phyloP scores from a whole-genome alignment of 2,888 invertebrate genomes.

The Ptychoptera albimana region DNA sequence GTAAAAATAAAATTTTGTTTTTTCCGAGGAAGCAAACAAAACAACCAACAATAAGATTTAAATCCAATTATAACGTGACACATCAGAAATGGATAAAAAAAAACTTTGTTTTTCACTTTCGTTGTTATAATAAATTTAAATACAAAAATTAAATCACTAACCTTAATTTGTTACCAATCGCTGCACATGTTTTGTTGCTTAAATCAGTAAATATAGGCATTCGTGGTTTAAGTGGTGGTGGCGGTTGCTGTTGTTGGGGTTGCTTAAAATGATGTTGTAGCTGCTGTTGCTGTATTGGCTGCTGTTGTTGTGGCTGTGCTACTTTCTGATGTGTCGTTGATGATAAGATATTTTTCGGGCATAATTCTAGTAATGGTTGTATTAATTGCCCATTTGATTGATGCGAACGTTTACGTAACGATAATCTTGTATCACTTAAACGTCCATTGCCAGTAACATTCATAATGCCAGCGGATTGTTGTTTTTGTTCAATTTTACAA shows the following conservation, averaged over 20 bases:
- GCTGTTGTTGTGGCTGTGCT: background rate
- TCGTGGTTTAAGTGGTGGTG: constrained; percentile 27
- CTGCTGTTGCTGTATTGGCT: background rate
- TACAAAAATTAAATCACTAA: constrained; percentile 12
- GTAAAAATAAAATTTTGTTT: no score
- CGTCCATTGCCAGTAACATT: constrained; percentile 2
- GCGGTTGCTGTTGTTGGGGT: constrained; percentile 5
- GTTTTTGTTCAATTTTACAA: constrained; percentile 10
- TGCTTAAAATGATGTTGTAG: background rate
- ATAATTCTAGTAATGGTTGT: no score
- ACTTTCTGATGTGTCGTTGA: constrained; percentile 1
- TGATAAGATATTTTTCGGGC: constrained; percentile 3
- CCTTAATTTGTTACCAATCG: constrained; percentile 21
- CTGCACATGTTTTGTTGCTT: constrained; percentile 6
- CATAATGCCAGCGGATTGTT: constrained; percentile 11
- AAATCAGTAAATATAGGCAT: constrained; percentile 14
- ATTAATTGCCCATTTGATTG: constrained; percentile 15
- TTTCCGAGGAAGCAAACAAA: no score
- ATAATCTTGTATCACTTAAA: constrained; percentile 12
- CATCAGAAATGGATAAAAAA: no score
- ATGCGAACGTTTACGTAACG: constrained; percentile 26
- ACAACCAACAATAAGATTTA: no score
- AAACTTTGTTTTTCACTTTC: no score
- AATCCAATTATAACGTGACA: no score
- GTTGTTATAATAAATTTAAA: background rate